phyloP scores from a whole-genome alignment of 2,888 invertebrate species.

The Troglohyphantes excavatus region DNA sequence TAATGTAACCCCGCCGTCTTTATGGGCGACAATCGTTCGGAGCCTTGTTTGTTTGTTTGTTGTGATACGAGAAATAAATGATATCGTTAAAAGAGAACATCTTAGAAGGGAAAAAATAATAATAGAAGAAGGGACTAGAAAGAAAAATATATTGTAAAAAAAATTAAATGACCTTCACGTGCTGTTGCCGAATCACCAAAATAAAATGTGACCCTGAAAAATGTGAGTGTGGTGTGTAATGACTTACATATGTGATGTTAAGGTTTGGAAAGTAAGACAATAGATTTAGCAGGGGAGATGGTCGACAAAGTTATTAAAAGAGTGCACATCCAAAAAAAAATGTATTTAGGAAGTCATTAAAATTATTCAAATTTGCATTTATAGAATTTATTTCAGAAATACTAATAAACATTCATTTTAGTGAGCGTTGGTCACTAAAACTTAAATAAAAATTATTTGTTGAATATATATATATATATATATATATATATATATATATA shows the following conservation, averaged over 20 bases:
- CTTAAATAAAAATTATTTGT: not conserved
- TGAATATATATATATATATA: not conserved
- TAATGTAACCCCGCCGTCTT: no score
- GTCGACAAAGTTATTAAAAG: no score
- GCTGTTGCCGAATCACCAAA: constrained; percentile 64
- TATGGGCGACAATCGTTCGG: constrained; percentile 52
- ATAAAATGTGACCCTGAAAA: constrained; percentile 67
- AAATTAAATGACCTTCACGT: constrained; percentile 63
- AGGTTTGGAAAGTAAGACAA: no score
- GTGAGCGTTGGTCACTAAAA: not conserved
- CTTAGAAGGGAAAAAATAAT: constrained; percentile 6
- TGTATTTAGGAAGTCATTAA: no score
- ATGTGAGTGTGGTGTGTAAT: constrained; percentile 52
- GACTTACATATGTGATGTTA: constrained; percentile 60
- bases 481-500: constrained; percentile 2
- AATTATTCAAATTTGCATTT: no score
- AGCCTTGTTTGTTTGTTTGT: constrained; percentile 70
- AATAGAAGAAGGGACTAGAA: not conserved
- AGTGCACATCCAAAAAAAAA: no score
- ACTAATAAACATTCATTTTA: no score
- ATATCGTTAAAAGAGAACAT: constrained; percentile 58
- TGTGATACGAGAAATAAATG: constrained; percentile 52
- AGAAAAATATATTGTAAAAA: constrained; percentile 8
- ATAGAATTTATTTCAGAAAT: no score
- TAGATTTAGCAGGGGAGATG: no score